Conservation (phyloP, 2,888 invertebrate species). For the Parnassius orleans region DNA sequence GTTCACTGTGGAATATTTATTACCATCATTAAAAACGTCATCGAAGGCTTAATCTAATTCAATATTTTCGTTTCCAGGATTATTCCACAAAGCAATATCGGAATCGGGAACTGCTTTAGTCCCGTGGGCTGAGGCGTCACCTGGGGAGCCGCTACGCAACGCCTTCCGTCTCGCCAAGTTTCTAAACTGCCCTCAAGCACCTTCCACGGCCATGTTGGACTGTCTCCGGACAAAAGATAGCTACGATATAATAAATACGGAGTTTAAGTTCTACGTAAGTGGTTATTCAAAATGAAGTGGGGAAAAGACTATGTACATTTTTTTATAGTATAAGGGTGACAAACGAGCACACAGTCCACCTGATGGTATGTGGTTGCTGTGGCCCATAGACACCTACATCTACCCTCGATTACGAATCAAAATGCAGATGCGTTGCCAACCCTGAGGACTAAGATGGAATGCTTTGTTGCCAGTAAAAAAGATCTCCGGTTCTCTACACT, state of each 20-base stretch:
- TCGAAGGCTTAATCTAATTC: neutral
- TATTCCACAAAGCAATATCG: slow-evolving; percentile 87
- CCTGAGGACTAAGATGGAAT: too few species aligned
- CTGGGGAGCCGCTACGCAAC: slow-evolving; percentile 80
- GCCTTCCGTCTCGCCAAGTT: slow-evolving; percentile 82
- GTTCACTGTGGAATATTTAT: too few species aligned
- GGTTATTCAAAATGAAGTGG: neutral
- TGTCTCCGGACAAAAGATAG: slow-evolving; percentile 84
- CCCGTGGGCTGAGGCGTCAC: slow-evolving; percentile 84
- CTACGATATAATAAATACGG: slow-evolving; percentile 83
- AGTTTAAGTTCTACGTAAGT: slow-evolving; percentile 85
- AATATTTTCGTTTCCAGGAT: slow-evolving; percentile 62
- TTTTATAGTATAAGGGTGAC: too few species aligned
- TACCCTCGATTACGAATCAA: too few species aligned
- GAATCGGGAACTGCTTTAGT: slow-evolving; percentile 87
- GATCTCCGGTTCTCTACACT: too few species aligned
- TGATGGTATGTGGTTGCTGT: too few species aligned
- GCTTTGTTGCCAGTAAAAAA: too few species aligned
- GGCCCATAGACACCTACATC: too few species aligned
- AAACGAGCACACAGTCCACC: too few species aligned
- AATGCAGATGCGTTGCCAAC: too few species aligned
- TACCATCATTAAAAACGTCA: too few species aligned
- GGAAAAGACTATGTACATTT: too few species aligned
- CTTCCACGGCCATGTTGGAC: slow-evolving; percentile 75
- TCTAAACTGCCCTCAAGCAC: slow-evolving; percentile 80